These are phyloP conservation scores for Leptopilina myrica DNA, from an alignment of 2,888 invertebrate genomes.

Conservation along the genomic window DNA sequence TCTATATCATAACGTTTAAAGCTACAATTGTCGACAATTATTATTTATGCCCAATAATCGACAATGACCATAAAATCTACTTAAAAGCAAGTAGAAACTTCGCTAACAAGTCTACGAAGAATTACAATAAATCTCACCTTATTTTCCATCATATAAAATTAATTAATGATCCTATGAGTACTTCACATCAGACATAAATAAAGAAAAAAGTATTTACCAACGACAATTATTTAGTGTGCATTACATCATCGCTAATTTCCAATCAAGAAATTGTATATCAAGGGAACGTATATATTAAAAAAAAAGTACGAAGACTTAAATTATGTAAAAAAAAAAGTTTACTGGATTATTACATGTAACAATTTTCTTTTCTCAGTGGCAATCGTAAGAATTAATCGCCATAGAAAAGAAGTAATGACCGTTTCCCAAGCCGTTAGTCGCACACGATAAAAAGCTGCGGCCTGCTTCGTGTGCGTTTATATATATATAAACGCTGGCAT, in stretches of 20 bases:
- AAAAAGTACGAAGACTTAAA: slow-evolving; percentile 25
- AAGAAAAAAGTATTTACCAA: neutral
- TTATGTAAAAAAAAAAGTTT: slow-evolving; percentile 26
- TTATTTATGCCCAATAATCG: too few relatives aligned
- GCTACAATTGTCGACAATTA: too few relatives aligned
- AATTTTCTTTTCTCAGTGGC: slow-evolving; percentile 26
- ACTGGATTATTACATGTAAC: slow-evolving; percentile 19
- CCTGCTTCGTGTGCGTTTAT: slow-evolving; percentile 42
- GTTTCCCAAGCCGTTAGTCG: slow-evolving; percentile 54
- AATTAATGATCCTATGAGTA: too few relatives aligned
- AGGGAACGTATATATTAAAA: too few relatives aligned
- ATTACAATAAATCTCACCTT: too few relatives aligned
- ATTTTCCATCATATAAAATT: too few relatives aligned
- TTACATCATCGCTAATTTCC: slow-evolving; percentile 8
- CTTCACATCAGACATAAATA: neutral
- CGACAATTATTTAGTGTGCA: neutral
- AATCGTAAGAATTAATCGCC: slow-evolving; percentile 27
- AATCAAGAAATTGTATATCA: slow-evolving; percentile 7
- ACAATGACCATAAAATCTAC: too few relatives aligned
- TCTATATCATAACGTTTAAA: too few relatives aligned
- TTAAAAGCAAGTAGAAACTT: too few relatives aligned
- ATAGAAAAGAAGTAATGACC: slow-evolving; percentile 50
- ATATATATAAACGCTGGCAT: slow-evolving; percentile 55
- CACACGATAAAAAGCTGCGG: slow-evolving; percentile 51
- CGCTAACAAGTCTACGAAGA: too few relatives aligned